Percentiles rank a stretch among this genome's conserved stretches.
Evolutionary conservation across 2,113 vertebrate species (phyloP).

Genomic region (Phoenicopterus ruber): DNA sequence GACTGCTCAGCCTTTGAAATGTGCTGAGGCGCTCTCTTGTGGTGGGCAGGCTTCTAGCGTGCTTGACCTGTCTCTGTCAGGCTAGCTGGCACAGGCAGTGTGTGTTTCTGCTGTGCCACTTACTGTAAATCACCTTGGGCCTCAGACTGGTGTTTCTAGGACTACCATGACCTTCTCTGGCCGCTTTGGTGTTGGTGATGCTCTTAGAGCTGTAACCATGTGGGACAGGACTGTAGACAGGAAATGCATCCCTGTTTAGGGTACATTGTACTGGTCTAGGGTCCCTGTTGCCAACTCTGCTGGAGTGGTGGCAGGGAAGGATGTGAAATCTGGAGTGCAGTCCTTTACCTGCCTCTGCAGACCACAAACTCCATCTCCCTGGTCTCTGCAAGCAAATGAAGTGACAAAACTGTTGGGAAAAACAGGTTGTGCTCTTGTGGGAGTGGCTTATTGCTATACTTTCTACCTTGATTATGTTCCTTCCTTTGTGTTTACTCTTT

Average conservation of each 20-base stretch:
- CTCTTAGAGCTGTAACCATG: background rate
- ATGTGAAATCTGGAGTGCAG: background rate
- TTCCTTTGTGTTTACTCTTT: background rate
- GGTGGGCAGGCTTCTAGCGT: background rate
- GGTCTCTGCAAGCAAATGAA: background rate
- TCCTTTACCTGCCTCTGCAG: background rate
- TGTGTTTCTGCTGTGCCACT: background rate
- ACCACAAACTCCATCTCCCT: background rate
- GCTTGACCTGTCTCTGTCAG: background rate
- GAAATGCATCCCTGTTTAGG: background rate
- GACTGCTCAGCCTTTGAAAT: background rate
- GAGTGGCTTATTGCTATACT: background rate
- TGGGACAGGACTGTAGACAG: background rate
- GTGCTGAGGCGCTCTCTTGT: background rate
- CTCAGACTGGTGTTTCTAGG: background rate
- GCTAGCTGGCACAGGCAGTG: accelerated
- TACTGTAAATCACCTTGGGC: background rate
- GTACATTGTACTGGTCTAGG: background rate
- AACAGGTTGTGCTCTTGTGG: background rate
- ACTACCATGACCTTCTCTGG: background rate
- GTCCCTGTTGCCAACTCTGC: background rate
- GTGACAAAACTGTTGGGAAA: background rate
- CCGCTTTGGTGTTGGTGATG: background rate
- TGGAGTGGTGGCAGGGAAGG: background rate
- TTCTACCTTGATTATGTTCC: background rate